Conservation (phyloP, 2,888 invertebrate genomes). For the Sarcophaga variegata region DNA sequence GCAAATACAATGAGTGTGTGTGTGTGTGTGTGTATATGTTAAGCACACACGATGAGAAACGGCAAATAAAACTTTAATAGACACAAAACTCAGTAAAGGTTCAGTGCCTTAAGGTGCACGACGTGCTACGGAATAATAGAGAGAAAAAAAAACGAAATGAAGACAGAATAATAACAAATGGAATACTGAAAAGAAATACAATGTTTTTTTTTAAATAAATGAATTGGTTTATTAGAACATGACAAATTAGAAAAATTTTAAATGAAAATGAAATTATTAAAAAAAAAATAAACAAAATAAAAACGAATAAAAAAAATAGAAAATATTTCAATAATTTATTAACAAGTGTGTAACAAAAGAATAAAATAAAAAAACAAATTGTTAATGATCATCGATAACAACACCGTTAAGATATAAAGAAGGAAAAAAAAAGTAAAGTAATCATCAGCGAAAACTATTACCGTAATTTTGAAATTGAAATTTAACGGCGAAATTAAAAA, state of each 20-base stretch:
- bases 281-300: background rate
- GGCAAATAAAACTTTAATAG: conserved; percentile 47
- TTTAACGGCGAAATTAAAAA: conserved; percentile 34
- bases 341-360: conserved; percentile 24
- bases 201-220: background rate
- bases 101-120: conserved; percentile 66
- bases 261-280: conserved; percentile 17
- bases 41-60: conserved; percentile 58
- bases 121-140: conserved; percentile 59
- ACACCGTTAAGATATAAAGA: background rate
- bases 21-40: background rate
- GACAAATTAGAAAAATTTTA: background rate
- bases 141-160: background rate
- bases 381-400: conserved; percentile 4
- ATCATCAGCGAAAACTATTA: conserved; percentile 17
- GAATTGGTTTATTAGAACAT: too few relatives aligned
- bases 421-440: background rate
- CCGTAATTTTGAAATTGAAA: conserved; percentile 29
- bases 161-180: conserved; percentile 9
- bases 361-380: background rate
- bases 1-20: background rate
- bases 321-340: background rate
- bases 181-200: conserved; percentile 5
- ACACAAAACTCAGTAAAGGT: conserved; percentile 60
- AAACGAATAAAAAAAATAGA: background rate